A percentile compares a stretch with the other conserved stretches of the same genome.
phyloP scores from a whole-genome alignment of 2,888 invertebrate genomes.

The Liodrosophila aerea region DNA sequence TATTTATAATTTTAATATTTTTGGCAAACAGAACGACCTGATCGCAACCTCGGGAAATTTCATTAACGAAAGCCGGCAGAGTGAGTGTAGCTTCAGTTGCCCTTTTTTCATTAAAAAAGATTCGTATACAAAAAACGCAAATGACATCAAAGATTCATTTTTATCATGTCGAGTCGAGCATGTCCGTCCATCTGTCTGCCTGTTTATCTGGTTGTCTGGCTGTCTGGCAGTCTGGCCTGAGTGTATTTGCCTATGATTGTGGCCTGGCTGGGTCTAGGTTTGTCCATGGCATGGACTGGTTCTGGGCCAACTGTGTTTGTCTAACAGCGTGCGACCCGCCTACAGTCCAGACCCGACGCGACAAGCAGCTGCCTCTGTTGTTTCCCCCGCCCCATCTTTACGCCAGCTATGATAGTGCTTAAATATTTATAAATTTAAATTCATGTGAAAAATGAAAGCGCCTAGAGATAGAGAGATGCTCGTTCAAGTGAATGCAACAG shows the following conservation, averaged over 20 bases:
- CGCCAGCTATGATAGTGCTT: slow-evolving; percentile 61
- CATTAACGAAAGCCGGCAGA: slow-evolving; percentile 62
- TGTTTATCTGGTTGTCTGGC: slow-evolving; percentile 14
- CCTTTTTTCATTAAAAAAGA: slow-evolving; percentile 67
- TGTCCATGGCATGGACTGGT: no score
- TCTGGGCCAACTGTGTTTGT: slow-evolving; percentile 51
- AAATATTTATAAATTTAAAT: slow-evolving; percentile 74
- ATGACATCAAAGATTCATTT: slow-evolving; percentile 77
- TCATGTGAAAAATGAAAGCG: slow-evolving; percentile 72
- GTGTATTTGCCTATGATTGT: slow-evolving; percentile 13
- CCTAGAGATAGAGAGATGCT: slow-evolving; percentile 33
- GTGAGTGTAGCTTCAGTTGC: slow-evolving; percentile 36
- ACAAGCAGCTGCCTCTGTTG: slow-evolving; percentile 33
- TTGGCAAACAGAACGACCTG: slow-evolving; percentile 60
- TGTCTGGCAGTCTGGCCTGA: slow-evolving; percentile 18
- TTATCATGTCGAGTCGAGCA: slow-evolving; percentile 61
- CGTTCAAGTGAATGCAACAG: no score
- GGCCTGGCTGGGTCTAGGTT: neutral
- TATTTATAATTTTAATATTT: slow-evolving; percentile 73
- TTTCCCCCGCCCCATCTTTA: neutral
- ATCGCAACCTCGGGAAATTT: slow-evolving; percentile 54
- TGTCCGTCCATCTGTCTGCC: slow-evolving; percentile 34
- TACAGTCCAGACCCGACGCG: slow-evolving; percentile 25
- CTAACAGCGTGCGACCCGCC: slow-evolving; percentile 45
- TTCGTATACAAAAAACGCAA: slow-evolving; percentile 63